Evolutionary conservation across 2,113 vertebrate species (phyloP), one percentile per base, ranked within the genome.

Genomic region (Coturnix japonica): DNA sequence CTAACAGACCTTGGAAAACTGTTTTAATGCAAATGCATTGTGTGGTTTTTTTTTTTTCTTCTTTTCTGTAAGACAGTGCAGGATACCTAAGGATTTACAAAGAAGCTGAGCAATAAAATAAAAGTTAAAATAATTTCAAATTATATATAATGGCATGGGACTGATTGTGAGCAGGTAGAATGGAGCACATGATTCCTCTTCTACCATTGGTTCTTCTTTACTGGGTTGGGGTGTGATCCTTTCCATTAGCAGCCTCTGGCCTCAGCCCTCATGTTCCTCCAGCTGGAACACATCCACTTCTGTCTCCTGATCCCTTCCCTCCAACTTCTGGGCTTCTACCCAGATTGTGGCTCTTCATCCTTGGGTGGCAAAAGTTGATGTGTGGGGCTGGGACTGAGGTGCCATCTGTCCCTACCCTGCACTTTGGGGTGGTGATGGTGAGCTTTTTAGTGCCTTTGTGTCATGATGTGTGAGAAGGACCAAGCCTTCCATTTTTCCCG

Each of bases 1-100:
- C 83, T 95, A 95, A 85, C 96, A 95, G 94, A 93, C 91, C 84
- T 94, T 95, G 95, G 81, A 96, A 96, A 91, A 93, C 91, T 2
- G 9, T 92, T 94, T 67, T 94, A 82, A 93, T 96, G 94, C 91
- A 95, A 94, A 93, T 95, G 75, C 89, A 92, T 94, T 64, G 21
- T 82, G 91, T 92, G 91, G 71, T 66, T 92, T 96, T 96, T 49
- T 47, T 46, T 46, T 46, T 43, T 43, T 43, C 3, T 43, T 43
- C 17, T 43, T 77, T 96, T 74, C 78, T 85, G 31, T 91, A 85
- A 91, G 87, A 46, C 72, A 33, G 37, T 0, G 0, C 33, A 51
- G 63, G 54, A 79, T 0, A 11, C 72, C 79, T 85, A 64, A 92
- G 78, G 81, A 92, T 94, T 94, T 89, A 53, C 79, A 93, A 53